Percentiles rank a stretch among this genome's conserved stretches.
Evolutionary conservation across 2,888 invertebrate genomes (phyloP).

Genomic region (Acanthoscelides obtectus): DNA sequence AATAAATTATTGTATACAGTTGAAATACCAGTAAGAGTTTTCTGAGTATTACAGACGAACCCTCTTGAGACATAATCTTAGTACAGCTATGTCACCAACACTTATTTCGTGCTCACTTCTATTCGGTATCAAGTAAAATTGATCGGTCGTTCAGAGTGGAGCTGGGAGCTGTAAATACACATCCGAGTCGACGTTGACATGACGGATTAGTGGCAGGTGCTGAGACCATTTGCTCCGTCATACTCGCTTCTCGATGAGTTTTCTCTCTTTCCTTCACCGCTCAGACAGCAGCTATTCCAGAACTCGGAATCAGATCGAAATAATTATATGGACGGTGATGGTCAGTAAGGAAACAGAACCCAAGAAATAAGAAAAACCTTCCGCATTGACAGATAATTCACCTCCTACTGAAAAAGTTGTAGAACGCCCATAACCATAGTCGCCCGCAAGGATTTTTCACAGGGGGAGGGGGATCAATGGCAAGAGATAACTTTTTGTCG

Average conservation of each 20-base stretch:
- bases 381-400: too few species aligned
- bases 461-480: too few species aligned
- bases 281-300: not conserved
- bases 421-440: too few species aligned
- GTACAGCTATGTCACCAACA: not conserved
- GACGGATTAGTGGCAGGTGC: not conserved
- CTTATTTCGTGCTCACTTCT: not conserved
- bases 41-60: too few species aligned
- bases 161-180: not conserved
- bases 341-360: not conserved
- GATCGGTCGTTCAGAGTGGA: not conserved
- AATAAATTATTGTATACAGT: too few species aligned
- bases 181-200: not conserved
- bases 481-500: too few species aligned
- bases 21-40: too few species aligned
- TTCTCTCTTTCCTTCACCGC: not conserved
- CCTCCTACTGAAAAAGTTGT: too few species aligned
- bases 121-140: not conserved
- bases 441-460: too few species aligned
- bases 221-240: not conserved
- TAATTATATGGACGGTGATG: not conserved
- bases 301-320: not conserved
- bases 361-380: too few species aligned
- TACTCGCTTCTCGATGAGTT: not conserved
- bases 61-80: not conserved